Evolutionary conservation across 2,888 invertebrate genomes (phyloP).

Genomic region (Drosophila tripunctata): DNA sequence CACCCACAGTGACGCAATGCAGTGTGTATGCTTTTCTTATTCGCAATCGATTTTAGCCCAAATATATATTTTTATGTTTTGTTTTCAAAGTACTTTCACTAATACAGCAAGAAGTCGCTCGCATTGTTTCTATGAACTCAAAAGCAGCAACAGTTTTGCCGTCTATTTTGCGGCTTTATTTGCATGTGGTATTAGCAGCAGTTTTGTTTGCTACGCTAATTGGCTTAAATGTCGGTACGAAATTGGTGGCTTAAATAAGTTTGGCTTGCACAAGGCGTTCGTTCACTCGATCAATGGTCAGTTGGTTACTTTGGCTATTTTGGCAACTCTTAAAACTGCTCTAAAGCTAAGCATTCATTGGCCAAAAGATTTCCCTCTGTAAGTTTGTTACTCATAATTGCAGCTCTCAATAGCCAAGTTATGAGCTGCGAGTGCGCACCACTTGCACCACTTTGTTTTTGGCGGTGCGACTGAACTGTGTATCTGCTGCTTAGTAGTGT

Average conservation of each 20-base stretch:
- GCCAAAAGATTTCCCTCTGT: conserved; percentile 55
- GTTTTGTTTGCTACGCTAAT: conserved; percentile 64
- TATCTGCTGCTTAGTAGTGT: conserved; percentile 16
- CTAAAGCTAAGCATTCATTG: conserved; percentile 66
- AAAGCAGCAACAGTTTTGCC: conserved; percentile 25
- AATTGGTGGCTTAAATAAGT: conserved; percentile 45
- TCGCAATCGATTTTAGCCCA: conserved; percentile 18
- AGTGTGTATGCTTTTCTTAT: neutral
- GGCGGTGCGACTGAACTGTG: conserved; percentile 3
- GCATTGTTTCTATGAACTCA: conserved; percentile 57
- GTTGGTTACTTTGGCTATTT: neutral
- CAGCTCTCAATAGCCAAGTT: conserved; percentile 30
- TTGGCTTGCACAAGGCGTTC: conserved; percentile 67
- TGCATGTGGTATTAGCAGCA: conserved; percentile 63
- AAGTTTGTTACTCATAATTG: conserved; percentile 48
- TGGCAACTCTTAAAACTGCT: conserved; percentile 29
- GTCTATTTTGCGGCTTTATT: conserved; percentile 50
- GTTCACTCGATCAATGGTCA: conserved; percentile 53
- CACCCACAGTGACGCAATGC: conserved; percentile 21
- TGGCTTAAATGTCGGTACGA: conserved; percentile 63
- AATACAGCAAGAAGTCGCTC: conserved; percentile 62
- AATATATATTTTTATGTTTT: too few relatives aligned
- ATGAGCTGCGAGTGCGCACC: conserved; percentile 45
- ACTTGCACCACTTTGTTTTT: conserved; percentile 19
- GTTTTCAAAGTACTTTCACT: conserved; percentile 49